Evolutionary conservation across 2,797 vertebrate genomes (phyloP), one percentile per base, ranked within the genome.

Genomic region (Sorex maritimensis): DNA sequence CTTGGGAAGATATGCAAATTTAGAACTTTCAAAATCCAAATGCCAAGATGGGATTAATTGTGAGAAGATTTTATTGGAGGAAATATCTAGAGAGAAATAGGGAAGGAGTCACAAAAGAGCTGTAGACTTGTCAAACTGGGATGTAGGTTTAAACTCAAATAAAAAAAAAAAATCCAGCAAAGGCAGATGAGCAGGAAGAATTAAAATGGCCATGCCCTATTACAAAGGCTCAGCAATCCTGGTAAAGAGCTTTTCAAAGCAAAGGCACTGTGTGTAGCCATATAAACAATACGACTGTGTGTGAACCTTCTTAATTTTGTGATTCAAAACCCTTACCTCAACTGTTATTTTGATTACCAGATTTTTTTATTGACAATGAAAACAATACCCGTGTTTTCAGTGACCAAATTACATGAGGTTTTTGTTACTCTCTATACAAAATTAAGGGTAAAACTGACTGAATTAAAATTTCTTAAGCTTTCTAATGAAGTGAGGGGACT

Each of bases 31-130:
- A 9, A n/a, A 84, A 83, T 83, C 0, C 6, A 79, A 90, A 67
- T 86, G 30, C 15, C 69, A 88, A 78, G 19, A 55, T 68, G 6
- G 11, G 26, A 93, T 82, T 63, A 78, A 73, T 55, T 78, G n/a
- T 81, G 28, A 11, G 30, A 38, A 4, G 15, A 88, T 55, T 23
- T 73, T 87, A 65, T 81, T 55, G 55, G 46, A 14, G 19, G 6
- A 90, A 65, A n/a, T 44, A 2, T 82, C 55, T 78, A 17, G 17
- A 11, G 80, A 30, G 80, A 87, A 88, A 81, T 55, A n/a, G 3
- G 15, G 6, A 81, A 80, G 68, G 14, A 58, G 19, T 0, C 12
- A 63, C 0, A 49, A 41, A 77, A 44, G 58, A 6, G 23, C 38
- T 65, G 10, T 9, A 15, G 88, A 49, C 46, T 7, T 74, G 23